These are phyloP conservation scores for Drosophila mayaguana DNA, from an alignment of 2,888 invertebrate genomes.

Conservation along the genomic window DNA sequence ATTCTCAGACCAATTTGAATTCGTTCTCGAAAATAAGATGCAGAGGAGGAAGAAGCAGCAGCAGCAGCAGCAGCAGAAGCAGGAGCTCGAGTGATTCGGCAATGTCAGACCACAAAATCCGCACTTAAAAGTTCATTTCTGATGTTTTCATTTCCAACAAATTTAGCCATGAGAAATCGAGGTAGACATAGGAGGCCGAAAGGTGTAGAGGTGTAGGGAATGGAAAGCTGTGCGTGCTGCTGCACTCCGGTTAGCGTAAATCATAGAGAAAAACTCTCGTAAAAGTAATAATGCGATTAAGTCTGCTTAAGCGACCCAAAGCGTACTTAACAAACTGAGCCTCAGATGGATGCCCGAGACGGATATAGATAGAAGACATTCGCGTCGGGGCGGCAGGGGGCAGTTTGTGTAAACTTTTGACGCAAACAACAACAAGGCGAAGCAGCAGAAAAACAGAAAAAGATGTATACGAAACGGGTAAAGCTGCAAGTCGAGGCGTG, in stretches of 20 bases:
- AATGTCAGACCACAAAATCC: slow-evolving; percentile 66
- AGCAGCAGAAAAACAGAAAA: not conserved
- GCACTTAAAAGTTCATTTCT: slow-evolving; percentile 69
- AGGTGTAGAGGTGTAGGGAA: slow-evolving; percentile 9
- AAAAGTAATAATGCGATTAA: slow-evolving; percentile 75
- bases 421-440: slow-evolving; percentile 51
- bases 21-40: not conserved
- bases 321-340: slow-evolving; percentile 70
- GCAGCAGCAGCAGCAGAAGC: not conserved
- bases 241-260: slow-evolving; percentile 58
- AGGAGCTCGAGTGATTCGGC: slow-evolving; percentile 4
- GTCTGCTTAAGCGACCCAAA: slow-evolving; percentile 73
- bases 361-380: slow-evolving; percentile 45
- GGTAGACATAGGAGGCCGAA: not conserved
- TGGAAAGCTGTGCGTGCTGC: slow-evolving; percentile 43
- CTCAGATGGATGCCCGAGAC: slow-evolving; percentile 51
- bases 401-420: slow-evolving; percentile 57
- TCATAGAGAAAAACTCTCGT: slow-evolving; percentile 74
- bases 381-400: slow-evolving; percentile 1
- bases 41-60: not conserved
- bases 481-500: slow-evolving; percentile 42
- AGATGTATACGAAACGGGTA: slow-evolving; percentile 21
- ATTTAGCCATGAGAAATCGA: slow-evolving; percentile 42
- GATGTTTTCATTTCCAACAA: slow-evolving; percentile 70
- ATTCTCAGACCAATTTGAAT: slow-evolving; percentile 45